These are phyloP conservation scores for Scyliorhinus canicula DNA, from an alignment of 2,797 vertebrate species.

Conservation along the genomic window DNA sequence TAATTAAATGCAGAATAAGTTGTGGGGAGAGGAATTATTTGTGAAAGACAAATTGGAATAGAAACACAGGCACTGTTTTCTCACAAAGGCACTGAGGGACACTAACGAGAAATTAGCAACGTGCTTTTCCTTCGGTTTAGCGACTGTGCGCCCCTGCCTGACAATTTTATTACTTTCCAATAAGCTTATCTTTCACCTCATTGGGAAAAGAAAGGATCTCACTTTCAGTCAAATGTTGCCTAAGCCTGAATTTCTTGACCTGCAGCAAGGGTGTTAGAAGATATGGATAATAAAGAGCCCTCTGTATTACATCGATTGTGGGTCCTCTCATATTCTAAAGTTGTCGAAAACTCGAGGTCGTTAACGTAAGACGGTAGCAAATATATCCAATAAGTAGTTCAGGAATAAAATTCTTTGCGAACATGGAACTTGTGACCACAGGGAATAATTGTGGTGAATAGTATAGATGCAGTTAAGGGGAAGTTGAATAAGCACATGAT, in stretches of 20 bases:
- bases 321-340: background rate
- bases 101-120: background rate
- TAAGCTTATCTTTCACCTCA: background rate
- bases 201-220: background rate
- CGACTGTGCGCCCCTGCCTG: background rate
- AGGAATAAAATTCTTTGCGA: background rate
- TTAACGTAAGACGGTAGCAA: background rate
- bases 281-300: background rate
- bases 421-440: background rate
- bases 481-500: background rate
- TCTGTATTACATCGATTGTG: background rate
- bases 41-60: background rate
- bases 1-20: background rate
- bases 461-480: no score
- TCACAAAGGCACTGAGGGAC: background rate
- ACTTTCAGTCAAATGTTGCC: background rate
- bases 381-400: background rate
- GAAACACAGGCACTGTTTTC: background rate
- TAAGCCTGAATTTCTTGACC: background rate
- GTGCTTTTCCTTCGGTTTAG: background rate
- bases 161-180: background rate
- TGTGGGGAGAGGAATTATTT: background rate
- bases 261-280: background rate
- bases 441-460: background rate
- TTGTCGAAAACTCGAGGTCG: background rate